Evolutionary conservation across 2,797 vertebrate species (phyloP).

Genomic region (Rhinoraja longicauda): DNA sequence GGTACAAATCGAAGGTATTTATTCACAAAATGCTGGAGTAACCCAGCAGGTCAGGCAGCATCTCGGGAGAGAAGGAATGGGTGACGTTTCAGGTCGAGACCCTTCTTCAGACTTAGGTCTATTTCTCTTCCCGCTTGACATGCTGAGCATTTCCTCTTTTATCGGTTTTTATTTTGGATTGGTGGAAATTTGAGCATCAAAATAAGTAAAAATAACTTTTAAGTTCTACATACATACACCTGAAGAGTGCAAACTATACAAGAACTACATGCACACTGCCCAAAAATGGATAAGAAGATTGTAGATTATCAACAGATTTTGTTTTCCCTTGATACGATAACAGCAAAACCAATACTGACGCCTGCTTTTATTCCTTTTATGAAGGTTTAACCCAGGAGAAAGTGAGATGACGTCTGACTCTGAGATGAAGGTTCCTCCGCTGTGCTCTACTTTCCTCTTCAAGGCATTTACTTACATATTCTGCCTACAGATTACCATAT

Average conservation of each 20-base stretch:
- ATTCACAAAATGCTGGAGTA: no score
- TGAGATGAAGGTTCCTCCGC: not conserved
- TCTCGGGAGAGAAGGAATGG: no score
- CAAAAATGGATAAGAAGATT: not conserved
- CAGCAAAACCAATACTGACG: not conserved
- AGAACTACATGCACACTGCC: not conserved
- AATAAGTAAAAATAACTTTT: not conserved
- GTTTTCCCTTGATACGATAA: not conserved
- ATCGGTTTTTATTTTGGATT: not conserved
- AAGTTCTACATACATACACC: not conserved
- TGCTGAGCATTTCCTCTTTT: no score
- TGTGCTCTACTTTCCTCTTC: not conserved
- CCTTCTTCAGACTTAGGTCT: no score
- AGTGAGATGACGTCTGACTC: not conserved
- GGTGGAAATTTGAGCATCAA: not conserved
- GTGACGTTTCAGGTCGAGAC: no score
- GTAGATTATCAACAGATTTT: not conserved
- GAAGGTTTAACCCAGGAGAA: conserved; percentile 7
- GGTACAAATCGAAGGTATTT: no score
- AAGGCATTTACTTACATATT: not conserved
- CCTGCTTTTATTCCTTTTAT: conserved; percentile 1
- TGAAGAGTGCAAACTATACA: not conserved
- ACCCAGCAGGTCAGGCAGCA: no score
- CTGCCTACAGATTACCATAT: not conserved
- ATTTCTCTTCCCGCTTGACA: no score